A percentile compares a stretch with the other conserved stretches of the same genome.
phyloP scores from a whole-genome alignment of 2,888 invertebrate species.

The Idaea biselata region DNA sequence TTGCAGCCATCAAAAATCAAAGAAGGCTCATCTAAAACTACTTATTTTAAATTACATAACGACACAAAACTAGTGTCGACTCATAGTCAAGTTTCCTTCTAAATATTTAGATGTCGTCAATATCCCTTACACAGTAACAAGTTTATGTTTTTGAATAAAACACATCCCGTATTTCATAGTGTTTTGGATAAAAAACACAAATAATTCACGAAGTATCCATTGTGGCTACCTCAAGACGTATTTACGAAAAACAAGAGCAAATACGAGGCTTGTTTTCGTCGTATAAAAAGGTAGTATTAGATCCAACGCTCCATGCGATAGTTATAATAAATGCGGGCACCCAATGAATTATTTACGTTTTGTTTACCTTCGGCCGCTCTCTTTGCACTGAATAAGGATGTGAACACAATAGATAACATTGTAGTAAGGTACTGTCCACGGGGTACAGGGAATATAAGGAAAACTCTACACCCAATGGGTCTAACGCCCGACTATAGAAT shows the following conservation, averaged over 20 bases:
- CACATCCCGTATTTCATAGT: slow-evolving; percentile 6
- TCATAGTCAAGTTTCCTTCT: no score
- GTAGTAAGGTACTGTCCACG: neutral
- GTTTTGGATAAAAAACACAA: neutral
- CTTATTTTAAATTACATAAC: no score
- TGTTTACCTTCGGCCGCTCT: slow-evolving; percentile 26
- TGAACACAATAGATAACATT: slow-evolving; percentile 2
- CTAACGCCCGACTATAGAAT: no score
- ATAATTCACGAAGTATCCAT: neutral
- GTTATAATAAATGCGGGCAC: slow-evolving; percentile 46
- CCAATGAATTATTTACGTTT: slow-evolving; percentile 51
- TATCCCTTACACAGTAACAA: no score
- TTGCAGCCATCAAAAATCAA: no score
- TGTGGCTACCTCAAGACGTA: neutral
- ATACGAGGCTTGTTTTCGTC: slow-evolving; percentile 1
- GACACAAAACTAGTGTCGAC: no score
- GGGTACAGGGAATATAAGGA: no score
- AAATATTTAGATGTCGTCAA: no score
- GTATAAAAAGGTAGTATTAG: neutral
- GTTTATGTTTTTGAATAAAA: neutral
- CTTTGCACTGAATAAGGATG: slow-evolving; percentile 4
- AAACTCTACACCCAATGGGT: no score
- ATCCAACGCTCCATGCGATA: slow-evolving; percentile 20
- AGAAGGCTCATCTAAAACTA: no score
- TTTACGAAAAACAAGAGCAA: neutral